A percentile compares a stretch with the other conserved stretches of the same genome.
phyloP scores from a whole-genome alignment of 2,113 vertebrate genomes.

The Hippolais icterina region DNA sequence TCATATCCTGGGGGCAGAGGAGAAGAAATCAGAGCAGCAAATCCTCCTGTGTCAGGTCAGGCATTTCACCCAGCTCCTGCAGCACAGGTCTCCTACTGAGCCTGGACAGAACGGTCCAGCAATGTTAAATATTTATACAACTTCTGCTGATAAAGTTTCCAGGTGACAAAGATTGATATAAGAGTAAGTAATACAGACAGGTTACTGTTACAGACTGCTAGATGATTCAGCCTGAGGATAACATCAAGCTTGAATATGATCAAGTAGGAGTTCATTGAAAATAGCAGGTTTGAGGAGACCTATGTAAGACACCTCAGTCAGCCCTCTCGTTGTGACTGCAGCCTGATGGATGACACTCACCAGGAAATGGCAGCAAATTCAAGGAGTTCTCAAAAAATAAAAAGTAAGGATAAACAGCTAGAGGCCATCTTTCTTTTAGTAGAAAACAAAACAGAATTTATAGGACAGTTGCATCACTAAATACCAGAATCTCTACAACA shows the following conservation, averaged over 20 bases:
- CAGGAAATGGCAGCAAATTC: background rate
- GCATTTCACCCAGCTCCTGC: background rate
- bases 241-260: background rate
- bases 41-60: background rate
- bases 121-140: slow-evolving; percentile 44
- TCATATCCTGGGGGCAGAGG: background rate
- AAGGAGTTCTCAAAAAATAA: background rate
- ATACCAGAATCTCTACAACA: background rate
- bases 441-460: background rate
- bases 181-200: slow-evolving; percentile 40
- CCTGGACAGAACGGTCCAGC: background rate
- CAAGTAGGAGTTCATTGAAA: background rate
- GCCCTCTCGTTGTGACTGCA: background rate
- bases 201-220: slow-evolving; percentile 9
- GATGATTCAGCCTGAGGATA: background rate
- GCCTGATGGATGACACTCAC: background rate
- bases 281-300: background rate
- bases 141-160: slow-evolving; percentile 47
- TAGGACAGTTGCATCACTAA: background rate
- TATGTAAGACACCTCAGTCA: background rate
- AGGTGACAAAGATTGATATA: slow-evolving; percentile 55
- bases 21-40: background rate
- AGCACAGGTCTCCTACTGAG: background rate
- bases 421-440: background rate
- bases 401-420: background rate